Percentiles rank a stretch among this genome's conserved stretches.
Conservation (phyloP, 2,113 vertebrate genomes). For the Ovibos moschatus region DNA sequence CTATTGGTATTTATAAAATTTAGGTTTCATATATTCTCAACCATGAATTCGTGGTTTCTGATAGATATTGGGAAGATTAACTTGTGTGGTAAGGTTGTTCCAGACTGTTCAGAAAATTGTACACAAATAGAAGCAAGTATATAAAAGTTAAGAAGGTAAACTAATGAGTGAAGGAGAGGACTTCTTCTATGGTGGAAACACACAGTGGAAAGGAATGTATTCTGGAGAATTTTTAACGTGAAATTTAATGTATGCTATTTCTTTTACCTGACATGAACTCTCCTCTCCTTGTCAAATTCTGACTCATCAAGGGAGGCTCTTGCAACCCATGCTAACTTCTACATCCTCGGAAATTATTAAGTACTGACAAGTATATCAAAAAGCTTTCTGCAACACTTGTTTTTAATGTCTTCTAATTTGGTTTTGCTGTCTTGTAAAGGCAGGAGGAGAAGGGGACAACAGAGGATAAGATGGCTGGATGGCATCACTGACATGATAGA, state of each 20-base stretch:
- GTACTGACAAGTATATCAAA: neutral
- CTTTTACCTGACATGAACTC: neutral
- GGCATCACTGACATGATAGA: neutral
- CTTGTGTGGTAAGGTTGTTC: neutral
- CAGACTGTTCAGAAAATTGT: neutral
- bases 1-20: neutral
- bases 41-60: neutral
- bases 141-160: neutral
- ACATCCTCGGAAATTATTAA: neutral
- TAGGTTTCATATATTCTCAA: neutral
- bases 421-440: neutral
- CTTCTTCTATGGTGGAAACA: neutral
- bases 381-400: neutral
- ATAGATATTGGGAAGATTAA: neutral
- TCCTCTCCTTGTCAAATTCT: neutral
- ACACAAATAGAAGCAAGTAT: neutral
- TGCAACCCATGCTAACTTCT: neutral
- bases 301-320: neutral
- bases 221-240: neutral
- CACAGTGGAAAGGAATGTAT: neutral
- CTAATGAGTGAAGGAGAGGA: neutral
- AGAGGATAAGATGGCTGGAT: neutral
- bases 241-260: neutral
- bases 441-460: neutral
- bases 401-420: neutral